Evolutionary conservation across 2,113 vertebrate species (phyloP), one percentile per base, ranked within the genome.

Genomic region (Chauna torquata): DNA sequence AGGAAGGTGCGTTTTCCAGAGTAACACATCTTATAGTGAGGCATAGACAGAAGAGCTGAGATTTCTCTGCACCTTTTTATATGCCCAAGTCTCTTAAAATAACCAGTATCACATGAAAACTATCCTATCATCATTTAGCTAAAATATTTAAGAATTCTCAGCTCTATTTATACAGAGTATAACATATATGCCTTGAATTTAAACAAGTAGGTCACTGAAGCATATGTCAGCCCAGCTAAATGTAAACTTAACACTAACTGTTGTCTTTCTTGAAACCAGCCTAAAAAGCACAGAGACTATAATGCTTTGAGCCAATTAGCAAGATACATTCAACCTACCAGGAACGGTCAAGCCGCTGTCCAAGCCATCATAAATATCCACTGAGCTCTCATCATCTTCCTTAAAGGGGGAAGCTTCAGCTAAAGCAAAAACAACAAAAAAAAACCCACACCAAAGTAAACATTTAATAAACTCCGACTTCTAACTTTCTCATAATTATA

Each of bases 321-420:
- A 55, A 74, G 50, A 70, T 23, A 58, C 18, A 77, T 36, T 54
- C 72, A 82, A 89, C 97, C 62, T 97, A 98, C 98, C 98, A 96
- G 97, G 68, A 97, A 91, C 86, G 7, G 82, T 25, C 84, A 92
- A 64, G 80, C 95, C 75, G 79, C 36, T 97, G 91, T 99, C 99
- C 97, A 99, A 97, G n/a, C 98, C 99, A 93, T 99, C 99, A 16
- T 99, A 99, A 96, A 99, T 99, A 97, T 99, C 99, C 97, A 99
- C 97, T 13, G 99, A 99, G 79, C 99, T 98, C 96, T 99, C 99
- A 94, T 98, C 98, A 91, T 90, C 96, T 92, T 98, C 98, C 96
- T 91, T 97, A 91, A 98, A 98, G 92, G 98, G 97, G 68, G 98
- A 98, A 94, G 91, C 98, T 98, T 96, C 55, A 94, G 94, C 77